Evolutionary conservation across 2,113 vertebrate species (phyloP), one percentile per base, ranked within the genome.

Genomic region (Dascyllus trimaculatus): DNA sequence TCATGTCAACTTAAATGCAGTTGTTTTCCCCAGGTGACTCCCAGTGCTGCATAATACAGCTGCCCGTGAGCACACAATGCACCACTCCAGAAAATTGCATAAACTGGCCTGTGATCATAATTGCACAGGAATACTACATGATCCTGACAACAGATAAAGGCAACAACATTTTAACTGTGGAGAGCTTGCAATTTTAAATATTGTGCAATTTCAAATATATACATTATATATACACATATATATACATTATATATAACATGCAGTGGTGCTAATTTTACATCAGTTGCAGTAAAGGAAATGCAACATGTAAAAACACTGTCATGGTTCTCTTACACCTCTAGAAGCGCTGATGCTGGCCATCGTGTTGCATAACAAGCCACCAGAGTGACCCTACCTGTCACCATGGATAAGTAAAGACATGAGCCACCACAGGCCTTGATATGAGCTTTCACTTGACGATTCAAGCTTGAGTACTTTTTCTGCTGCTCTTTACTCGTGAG

Each of bases 291-390:
- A 29, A 29, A 43, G 11, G 13, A 10, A 40, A 13, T 40, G 10
- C 18, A 57, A 52, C 25, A 26, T 56, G 57, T 21, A 45, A 24
- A 63, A 56, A 57, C 59, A n/a, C 32, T 10, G 32, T 26, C 51
- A 49, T 38, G 51, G 24, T 32, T 64, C 25, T 62, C 49, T 18
- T 6, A 35, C 32, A 43, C 11, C 40, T 43, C 40, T 43, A 15
- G 13, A 43, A 43, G 40, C 40, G 11, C 15, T 58, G 38, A 40
- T 51, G 43, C 49, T 43, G 38, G 58, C 64, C 26, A 29, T 60
- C 40, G 2, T 32, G 21, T 90, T 87, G 71, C 46, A 52, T 67
- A 84, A 87, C 32, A 25, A 65, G 22, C 22, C 43, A 59, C 51
- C 14, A 66, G 22, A 22, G 62, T 40, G 60, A 58, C 51, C 56